Conservation (phyloP, 2,113 vertebrate genomes). For the Ochotona princeps region DNA sequence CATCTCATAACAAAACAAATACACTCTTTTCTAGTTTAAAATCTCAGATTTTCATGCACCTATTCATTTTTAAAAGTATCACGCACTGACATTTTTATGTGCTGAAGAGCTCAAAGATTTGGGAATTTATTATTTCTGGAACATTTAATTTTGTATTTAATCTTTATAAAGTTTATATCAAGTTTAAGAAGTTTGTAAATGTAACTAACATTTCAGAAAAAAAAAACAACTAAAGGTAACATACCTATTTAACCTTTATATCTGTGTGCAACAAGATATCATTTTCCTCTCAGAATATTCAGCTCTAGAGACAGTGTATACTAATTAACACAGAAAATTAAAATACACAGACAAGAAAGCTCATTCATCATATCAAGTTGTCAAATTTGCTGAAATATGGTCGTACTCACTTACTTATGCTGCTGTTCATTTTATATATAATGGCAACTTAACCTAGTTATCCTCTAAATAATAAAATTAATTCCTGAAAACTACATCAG, state of each 20-base stretch:
- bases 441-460: not conserved
- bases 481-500: not conserved
- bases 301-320: constrained; percentile 66
- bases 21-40: not conserved
- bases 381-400: constrained; percentile 58
- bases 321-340: constrained; percentile 79
- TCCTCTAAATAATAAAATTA: constrained; percentile 61
- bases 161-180: not conserved
- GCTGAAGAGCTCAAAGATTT: not conserved
- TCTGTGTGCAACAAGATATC: constrained; percentile 71
- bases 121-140: not conserved
- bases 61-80: not conserved
- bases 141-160: not conserved
- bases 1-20: not conserved
- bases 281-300: constrained; percentile 58
- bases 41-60: not conserved
- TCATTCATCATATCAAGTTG: constrained; percentile 75
- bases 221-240: not conserved
- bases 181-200: not conserved
- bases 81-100: not conserved
- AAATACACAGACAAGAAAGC: constrained; percentile 60
- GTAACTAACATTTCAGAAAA: not conserved
- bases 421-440: constrained; percentile 47
- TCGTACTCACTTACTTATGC: not conserved
- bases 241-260: constrained; percentile 65